phyloP scores from a whole-genome alignment of 2,113 vertebrate species.

The Cebus imitator region DNA sequence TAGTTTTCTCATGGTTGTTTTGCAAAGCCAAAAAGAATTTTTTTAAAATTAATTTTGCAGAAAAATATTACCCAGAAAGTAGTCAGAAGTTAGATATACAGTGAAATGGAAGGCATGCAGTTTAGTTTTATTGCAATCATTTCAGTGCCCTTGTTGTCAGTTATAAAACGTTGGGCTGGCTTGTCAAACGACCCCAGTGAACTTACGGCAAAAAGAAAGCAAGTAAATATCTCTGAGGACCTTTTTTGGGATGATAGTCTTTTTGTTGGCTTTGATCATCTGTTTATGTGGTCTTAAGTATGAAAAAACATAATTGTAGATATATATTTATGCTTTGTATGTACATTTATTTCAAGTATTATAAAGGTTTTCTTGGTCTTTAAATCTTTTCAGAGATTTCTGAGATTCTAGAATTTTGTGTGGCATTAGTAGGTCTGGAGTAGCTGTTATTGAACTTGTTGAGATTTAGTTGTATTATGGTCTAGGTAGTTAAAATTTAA shows the following conservation, averaged over 20 bases:
- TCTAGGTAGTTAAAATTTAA: slow-evolving; percentile 23
- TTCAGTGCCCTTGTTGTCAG: background rate
- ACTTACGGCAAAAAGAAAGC: background rate
- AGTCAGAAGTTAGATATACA: slow-evolving; percentile 15
- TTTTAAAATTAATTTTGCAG: background rate
- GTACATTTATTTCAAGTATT: background rate
- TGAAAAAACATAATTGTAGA: background rate
- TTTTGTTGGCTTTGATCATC: slow-evolving; percentile 1
- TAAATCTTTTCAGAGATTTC: slow-evolving; percentile 48
- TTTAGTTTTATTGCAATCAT: background rate
- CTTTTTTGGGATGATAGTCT: background rate
- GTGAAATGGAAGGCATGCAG: background rate
- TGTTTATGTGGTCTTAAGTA: background rate
- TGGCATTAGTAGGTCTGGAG: background rate
- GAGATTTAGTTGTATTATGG: background rate
- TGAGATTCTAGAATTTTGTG: slow-evolving; percentile 28
- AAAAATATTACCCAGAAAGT: background rate
- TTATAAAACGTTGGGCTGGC: background rate
- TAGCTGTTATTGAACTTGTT: background rate
- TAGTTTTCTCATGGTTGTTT: slow-evolving; percentile 19
- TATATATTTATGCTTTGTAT: background rate
- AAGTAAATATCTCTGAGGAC: background rate
- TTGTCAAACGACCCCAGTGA: slow-evolving; percentile 10
- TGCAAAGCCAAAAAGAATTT: background rate
- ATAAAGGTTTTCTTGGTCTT: slow-evolving; percentile 4